These are phyloP conservation scores for Rhineura floridana DNA, from an alignment of 2,113 vertebrate genomes.

Conservation along the genomic window DNA sequence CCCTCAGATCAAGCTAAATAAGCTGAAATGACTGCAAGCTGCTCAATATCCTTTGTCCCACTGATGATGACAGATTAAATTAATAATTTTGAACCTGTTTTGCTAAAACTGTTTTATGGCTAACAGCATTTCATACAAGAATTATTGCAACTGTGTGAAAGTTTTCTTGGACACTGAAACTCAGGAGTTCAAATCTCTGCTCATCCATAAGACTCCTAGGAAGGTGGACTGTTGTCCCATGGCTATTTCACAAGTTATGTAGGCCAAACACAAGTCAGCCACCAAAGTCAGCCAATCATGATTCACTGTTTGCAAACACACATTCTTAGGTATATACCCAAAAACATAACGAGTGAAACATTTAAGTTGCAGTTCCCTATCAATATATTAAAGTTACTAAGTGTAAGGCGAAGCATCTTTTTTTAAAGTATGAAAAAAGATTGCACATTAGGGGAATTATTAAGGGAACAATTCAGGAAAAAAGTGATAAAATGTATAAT, in stretches of 20 bases:
- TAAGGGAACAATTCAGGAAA: background rate
- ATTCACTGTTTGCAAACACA: background rate
- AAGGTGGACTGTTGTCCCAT: background rate
- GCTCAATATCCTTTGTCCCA: background rate
- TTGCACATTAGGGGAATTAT: too few relatives aligned
- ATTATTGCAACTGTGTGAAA: background rate
- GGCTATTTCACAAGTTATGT: background rate
- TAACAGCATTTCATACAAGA: background rate
- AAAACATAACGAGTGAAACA: background rate
- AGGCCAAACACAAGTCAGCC: background rate
- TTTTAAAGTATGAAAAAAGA: background rate
- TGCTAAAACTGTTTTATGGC: background rate
- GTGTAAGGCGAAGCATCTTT: background rate
- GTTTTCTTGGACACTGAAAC: background rate
- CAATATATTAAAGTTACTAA: background rate
- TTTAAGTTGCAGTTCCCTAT: background rate
- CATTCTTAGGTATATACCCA: background rate
- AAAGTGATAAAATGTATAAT: background rate
- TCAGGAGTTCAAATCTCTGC: background rate
- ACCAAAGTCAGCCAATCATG: background rate
- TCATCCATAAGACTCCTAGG: background rate
- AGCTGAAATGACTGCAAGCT: background rate
- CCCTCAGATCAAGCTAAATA: background rate
- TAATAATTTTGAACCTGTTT: background rate
- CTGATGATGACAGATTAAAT: background rate